A percentile compares a stretch with the other conserved stretches of the same genome.
These are phyloP conservation scores for Acanthosepion lycidas DNA, from an alignment of 2,888 invertebrate species.

Conservation along the genomic window DNA sequence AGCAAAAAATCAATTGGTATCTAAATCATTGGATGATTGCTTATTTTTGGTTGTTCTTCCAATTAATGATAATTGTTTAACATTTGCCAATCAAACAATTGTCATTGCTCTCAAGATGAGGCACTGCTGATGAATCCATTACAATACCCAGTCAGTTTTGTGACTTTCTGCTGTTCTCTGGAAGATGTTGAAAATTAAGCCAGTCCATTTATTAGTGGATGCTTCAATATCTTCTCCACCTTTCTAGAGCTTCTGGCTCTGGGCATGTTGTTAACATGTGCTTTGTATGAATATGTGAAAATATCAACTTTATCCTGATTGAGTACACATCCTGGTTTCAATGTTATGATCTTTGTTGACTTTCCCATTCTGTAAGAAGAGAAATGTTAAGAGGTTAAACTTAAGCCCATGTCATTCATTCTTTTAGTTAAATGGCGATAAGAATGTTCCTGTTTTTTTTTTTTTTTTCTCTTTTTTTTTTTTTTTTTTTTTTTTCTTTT, in stretches of 20 bases:
- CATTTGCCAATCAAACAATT: background rate
- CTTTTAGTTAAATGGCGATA: too few species aligned
- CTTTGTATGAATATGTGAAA: slow-evolving; percentile 17
- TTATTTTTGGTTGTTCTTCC: background rate
- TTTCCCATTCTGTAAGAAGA: too few species aligned
- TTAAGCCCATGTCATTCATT: too few species aligned
- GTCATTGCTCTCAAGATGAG: background rate
- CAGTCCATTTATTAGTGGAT: background rate
- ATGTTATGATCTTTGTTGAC: background rate
- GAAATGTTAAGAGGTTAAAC: too few species aligned
- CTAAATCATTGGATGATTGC: background rate
- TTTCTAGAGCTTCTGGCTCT: background rate
- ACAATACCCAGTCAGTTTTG: background rate
- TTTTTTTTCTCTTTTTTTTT: too few species aligned
- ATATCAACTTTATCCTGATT: background rate
- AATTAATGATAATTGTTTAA: background rate
- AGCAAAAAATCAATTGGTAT: background rate
- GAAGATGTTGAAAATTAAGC: background rate
- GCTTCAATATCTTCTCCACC: background rate
- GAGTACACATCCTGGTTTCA: background rate
- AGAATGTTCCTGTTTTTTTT: too few species aligned
- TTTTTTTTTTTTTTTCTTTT: too few species aligned
- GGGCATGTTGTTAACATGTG: background rate
- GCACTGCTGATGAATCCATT: slow-evolving; percentile 1
- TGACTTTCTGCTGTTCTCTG: background rate